Base-by-base conservation (phyloP, 92 coral and sea anemone species). In the Palythoa grandiflora region DNA sequence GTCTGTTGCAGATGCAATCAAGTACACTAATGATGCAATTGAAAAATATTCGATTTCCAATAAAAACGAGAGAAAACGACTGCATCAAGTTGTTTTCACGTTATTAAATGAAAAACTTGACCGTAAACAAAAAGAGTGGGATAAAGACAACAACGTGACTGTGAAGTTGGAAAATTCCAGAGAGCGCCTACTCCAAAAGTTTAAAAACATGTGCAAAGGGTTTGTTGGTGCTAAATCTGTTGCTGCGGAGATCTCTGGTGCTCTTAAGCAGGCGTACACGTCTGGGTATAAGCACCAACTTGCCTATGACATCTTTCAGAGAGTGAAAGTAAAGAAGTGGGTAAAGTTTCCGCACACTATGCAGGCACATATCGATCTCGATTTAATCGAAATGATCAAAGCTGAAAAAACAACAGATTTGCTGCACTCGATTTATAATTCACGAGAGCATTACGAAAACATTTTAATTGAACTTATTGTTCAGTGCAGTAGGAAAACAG, bases 141-240 rank as follows among this genome's bases (percentile, higher is more conserved):
- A 74, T 48, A 44, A 5, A 2, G 20, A 47, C 39, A 74, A 74
- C 57, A 74, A 74, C 78, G 57, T 74, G 54, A 48, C 78, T 39
- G 57, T 44, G 3, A 74, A 74, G 59, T 19, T 74, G n/a, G 36
- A 74, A 74, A 15, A 74, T 35, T 74, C 78, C 36, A 74, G 78
- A 40, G 59, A 74, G 5, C 78, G 78, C 12, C 78, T 74, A 2
- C 28, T 11, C 21, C 55, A 40, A 39, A 74, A 74, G 78, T 74
- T 74, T 74, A 48, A 17, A 21, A 74, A 74, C 44, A 74, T 74
- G 50, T 74, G 78, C 57, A 74, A 28, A 28, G 28, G 28, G 28
- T 28, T 28, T 28, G 28, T 28, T 28, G 28, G 28, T 28, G 28
- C 28, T 28, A 28, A 28, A 28, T 28, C 28, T 28, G 28, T 28